Evolutionary conservation across 2,888 invertebrate species (phyloP).

Genomic region (Drosophila flavopinicola): DNA sequence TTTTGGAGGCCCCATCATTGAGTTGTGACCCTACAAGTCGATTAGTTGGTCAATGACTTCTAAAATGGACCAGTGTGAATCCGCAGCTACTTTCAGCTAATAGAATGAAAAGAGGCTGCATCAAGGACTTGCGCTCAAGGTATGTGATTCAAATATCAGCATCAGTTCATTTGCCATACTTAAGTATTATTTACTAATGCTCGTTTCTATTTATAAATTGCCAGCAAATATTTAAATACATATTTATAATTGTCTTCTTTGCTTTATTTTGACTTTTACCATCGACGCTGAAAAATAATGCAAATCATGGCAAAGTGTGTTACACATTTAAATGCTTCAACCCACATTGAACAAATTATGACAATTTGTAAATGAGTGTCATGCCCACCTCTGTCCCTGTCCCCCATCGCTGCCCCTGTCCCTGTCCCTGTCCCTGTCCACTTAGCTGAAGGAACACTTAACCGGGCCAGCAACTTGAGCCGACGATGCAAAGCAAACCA

Average conservation of each 20-base stretch:
- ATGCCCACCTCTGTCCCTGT: conserved; percentile 1
- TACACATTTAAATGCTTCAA: conserved; percentile 72
- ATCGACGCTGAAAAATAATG: conserved; percentile 23
- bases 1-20: conserved; percentile 71
- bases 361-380: conserved; percentile 65
- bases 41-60: conserved; percentile 75
- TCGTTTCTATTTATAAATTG: not conserved
- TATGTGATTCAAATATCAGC: conserved; percentile 1
- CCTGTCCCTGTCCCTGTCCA: too few species aligned
- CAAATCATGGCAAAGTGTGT: conserved; percentile 61
- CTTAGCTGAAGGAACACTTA: conserved; percentile 31
- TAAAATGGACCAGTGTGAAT: conserved; percentile 15
- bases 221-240: not conserved
- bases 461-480: conserved; percentile 42
- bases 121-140: conserved; percentile 45
- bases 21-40: conserved; percentile 69
- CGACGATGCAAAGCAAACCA: conserved; percentile 26
- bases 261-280: conserved; percentile 50
- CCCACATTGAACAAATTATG: conserved; percentile 69
- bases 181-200: conserved; percentile 5
- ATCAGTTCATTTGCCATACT: not conserved
- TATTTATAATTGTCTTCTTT: conserved; percentile 4
- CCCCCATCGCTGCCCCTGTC: not conserved
- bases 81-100: conserved; percentile 22
- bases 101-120: conserved; percentile 29